These are phyloP conservation scores for Aporophyla lueneburgensis DNA, from an alignment of 2,888 invertebrate genomes.

Conservation along the genomic window DNA sequence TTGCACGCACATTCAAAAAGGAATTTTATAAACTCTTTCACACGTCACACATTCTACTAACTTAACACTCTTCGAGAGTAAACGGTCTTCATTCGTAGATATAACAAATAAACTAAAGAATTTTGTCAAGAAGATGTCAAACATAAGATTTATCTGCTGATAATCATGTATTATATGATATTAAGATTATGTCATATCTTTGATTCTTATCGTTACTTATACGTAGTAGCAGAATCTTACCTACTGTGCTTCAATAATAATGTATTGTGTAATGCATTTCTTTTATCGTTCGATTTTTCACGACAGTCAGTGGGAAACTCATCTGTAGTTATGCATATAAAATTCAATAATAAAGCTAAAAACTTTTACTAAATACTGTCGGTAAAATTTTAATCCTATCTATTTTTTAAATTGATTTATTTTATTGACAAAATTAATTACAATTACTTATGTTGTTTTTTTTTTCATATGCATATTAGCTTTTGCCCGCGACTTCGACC, in stretches of 20 bases:
- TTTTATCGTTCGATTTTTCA: background rate
- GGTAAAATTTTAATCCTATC: too few relatives aligned
- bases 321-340: background rate
- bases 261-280: conserved; percentile 2
- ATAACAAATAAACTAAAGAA: conserved; percentile 7
- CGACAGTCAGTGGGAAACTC: background rate
- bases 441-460: too few relatives aligned
- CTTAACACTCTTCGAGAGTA: background rate
- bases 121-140: background rate
- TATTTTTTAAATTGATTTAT: too few relatives aligned
- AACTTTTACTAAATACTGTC: background rate
- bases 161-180: conserved; percentile 19
- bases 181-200: conserved; percentile 15
- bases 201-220: conserved; percentile 12
- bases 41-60: background rate
- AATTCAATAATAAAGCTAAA: background rate
- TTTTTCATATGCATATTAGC: too few relatives aligned
- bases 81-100: background rate
- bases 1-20: conserved; percentile 3
- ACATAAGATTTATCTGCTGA: conserved; percentile 23
- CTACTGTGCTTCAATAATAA: background rate
- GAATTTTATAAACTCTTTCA: background rate
- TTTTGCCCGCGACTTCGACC: too few relatives aligned
- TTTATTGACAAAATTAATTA: too few relatives aligned
- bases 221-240: background rate